These are phyloP conservation scores for Strigops habroptila DNA, from an alignment of 2,113 vertebrate species.

Conservation along the genomic window DNA sequence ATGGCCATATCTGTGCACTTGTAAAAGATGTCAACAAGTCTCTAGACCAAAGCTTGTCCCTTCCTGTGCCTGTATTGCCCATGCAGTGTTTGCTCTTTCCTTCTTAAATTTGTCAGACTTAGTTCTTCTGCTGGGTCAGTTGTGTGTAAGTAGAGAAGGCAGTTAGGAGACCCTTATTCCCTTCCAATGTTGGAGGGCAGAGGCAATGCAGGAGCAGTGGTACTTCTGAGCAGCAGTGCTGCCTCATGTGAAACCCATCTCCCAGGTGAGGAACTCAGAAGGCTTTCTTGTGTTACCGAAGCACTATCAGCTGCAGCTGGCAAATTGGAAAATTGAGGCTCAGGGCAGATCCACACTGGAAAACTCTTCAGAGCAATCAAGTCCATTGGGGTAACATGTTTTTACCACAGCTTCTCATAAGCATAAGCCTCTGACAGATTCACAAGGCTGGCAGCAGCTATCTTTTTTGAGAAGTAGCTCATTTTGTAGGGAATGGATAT, in stretches of 20 bases:
- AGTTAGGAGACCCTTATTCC: not conserved
- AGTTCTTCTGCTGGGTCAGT: not conserved
- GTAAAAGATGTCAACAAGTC: not conserved
- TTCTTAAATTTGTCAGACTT: not conserved
- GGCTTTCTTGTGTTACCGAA: not conserved
- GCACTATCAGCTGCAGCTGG: not conserved
- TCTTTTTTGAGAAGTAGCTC: not conserved
- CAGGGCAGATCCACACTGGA: not conserved
- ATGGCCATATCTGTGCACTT: not conserved
- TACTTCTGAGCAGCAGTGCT: not conserved
- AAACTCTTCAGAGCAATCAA: not conserved
- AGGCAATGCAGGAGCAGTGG: not conserved
- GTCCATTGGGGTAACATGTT: not conserved
- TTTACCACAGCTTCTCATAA: not conserved
- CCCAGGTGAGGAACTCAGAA: not conserved
- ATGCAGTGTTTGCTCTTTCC: not conserved
- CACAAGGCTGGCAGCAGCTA: not conserved
- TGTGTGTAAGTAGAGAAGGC: not conserved
- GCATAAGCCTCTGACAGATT: not conserved
- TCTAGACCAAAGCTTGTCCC: not conserved
- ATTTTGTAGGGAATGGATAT: not conserved
- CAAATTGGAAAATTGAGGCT: not conserved
- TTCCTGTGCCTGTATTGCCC: not conserved
- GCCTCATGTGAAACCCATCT: not conserved
- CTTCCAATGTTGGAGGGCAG: fast-evolving